Percentiles rank a stretch among this genome's conserved stretches.
phyloP scores from a whole-genome alignment of 1,140 invertebrate genomes.

The Sycophaga agraensis region DNA sequence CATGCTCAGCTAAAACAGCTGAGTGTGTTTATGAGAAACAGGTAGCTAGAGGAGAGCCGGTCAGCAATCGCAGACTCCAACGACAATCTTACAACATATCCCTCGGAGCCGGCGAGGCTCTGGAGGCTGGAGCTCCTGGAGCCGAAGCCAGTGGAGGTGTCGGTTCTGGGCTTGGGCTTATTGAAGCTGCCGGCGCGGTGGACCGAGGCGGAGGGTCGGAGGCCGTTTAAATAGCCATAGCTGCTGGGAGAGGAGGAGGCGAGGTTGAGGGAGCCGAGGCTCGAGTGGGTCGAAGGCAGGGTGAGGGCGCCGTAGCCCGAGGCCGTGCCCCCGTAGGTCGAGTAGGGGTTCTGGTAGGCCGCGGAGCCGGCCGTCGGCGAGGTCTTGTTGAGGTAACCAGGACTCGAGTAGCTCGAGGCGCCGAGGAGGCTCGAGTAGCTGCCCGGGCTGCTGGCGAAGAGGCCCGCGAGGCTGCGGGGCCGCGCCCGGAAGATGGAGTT shows the following conservation, averaged over 20 bases:
- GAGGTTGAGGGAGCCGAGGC: constrained; percentile 57
- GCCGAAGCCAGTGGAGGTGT: constrained; percentile 35
- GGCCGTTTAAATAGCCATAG: constrained; percentile 51
- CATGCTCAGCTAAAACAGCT: too few species aligned
- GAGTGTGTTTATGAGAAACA: too few species aligned
- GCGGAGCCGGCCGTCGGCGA: constrained; percentile 34
- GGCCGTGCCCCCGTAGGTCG: constrained; percentile 64
- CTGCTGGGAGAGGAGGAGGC: constrained; percentile 59
- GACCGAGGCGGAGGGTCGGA: constrained; percentile 23
- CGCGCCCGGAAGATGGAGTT: constrained; percentile 55
- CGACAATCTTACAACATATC: constrained; percentile 66
- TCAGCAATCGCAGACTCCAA: too few species aligned
- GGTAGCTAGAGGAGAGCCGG: too few species aligned
- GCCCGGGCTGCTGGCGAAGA: constrained; percentile 47
- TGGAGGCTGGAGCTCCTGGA: constrained; percentile 56
- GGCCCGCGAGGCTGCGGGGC: constrained; percentile 53
- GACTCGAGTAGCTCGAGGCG: constrained; percentile 41
- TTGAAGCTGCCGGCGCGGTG: constrained; percentile 49
- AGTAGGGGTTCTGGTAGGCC: constrained; percentile 49
- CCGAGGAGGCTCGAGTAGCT: constrained; percentile 46
- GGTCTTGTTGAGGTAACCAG: constrained; percentile 21
- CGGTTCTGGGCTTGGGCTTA: constrained; percentile 43
- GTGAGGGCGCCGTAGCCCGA: constrained; percentile 66
- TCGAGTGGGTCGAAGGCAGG: constrained; percentile 47
- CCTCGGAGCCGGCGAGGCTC: constrained; percentile 65